Conservation (phyloP, 2,113 vertebrate species). For the Scomber scombrus region DNA sequence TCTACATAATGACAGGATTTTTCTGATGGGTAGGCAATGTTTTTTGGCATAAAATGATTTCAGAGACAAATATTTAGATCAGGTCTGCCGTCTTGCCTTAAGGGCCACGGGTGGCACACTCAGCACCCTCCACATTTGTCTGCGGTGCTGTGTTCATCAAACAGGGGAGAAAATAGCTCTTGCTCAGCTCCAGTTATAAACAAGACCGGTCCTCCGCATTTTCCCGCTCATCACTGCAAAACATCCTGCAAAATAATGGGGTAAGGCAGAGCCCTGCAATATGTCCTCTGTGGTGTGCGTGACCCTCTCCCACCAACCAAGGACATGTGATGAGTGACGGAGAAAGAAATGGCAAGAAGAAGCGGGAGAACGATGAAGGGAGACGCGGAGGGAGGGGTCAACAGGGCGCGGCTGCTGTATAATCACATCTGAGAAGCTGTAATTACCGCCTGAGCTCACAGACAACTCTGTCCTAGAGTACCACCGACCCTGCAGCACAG, state of each 20-base stretch:
- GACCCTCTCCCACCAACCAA: conserved; percentile 50
- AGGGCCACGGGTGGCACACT: background rate
- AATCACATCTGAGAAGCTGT: conserved; percentile 85
- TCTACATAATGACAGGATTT: background rate
- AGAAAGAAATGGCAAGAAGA: conserved; percentile 59
- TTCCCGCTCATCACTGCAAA: conserved; percentile 48
- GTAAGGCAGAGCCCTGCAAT: conserved; percentile 63
- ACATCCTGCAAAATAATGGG: conserved; percentile 68
- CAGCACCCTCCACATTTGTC: background rate
- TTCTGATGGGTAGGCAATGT: background rate
- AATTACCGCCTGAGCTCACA: conserved; percentile 84
- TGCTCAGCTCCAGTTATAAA: conserved; percentile 38
- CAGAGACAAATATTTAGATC: conserved; percentile 6
- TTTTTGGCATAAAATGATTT: background rate
- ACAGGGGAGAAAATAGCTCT: conserved; percentile 25
- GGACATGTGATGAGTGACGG: conserved; percentile 54
- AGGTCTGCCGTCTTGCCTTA: background rate
- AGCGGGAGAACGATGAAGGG: conserved; percentile 57
- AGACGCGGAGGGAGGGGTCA: conserved; percentile 74
- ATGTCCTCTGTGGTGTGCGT: conserved; percentile 52
- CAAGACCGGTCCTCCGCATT: conserved; percentile 41
- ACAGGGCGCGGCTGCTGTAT: conserved; percentile 83
- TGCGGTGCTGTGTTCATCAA: background rate
- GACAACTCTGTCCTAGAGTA: conserved; percentile 74
- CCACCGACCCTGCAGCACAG: conserved; percentile 60